phyloP scores from a whole-genome alignment of 2,113 vertebrate species.

The Suricata suricatta region DNA sequence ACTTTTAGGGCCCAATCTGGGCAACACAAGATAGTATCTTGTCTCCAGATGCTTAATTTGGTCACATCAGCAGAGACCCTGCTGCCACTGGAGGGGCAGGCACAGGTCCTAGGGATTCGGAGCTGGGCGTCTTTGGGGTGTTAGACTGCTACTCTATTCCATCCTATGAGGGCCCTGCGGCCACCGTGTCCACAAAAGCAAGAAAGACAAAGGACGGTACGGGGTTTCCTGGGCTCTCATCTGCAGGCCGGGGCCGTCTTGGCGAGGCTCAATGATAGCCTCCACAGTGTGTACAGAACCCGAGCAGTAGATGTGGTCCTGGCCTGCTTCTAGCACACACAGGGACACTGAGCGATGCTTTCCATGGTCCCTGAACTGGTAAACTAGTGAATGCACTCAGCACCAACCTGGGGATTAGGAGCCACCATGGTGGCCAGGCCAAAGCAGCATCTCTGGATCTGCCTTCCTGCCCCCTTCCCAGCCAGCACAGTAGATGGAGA shows the following conservation, averaged over 20 bases:
- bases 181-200: not conserved
- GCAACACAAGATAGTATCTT: not conserved
- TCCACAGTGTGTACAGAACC: not conserved
- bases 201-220: not conserved
- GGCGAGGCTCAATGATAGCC: not conserved
- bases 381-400: not conserved
- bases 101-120: not conserved
- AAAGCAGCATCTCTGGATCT: not conserved
- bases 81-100: fast-evolving
- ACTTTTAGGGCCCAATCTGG: not conserved
- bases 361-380: not conserved
- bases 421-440: fast-evolving
- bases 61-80: not conserved
- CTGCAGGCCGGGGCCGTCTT: not conserved
- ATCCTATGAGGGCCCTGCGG: too few species aligned
- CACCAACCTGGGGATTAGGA: not conserved
- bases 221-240: not conserved
- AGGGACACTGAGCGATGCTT: not conserved
- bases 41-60: not conserved
- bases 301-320: not conserved
- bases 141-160: too few species aligned
- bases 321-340: not conserved
- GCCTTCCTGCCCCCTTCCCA: not conserved
- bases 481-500: not conserved
- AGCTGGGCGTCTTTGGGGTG: not conserved